Base-by-base conservation (phyloP, 2,888 invertebrate genomes). In the Cepaea hortensis region DNA sequence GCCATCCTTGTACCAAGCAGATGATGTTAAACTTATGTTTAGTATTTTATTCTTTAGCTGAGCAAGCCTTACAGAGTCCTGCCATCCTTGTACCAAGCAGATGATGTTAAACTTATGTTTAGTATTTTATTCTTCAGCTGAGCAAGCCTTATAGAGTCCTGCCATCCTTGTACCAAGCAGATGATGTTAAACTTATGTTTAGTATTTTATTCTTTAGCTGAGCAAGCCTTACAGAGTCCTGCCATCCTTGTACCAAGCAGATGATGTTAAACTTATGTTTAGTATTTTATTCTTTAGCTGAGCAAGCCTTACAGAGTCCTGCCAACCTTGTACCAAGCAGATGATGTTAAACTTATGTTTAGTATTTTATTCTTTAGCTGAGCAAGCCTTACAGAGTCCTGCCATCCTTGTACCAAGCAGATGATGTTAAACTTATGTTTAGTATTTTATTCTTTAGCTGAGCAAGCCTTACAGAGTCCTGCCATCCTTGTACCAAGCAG, bases 261-360 rank as follows among this genome's bases (percentile, higher is more conserved):
- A 55, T 55, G 7, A 55, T 55, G 55, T 55, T 55, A 55, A 35
- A 35, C 35, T 35, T 55, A 55, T 55, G 7, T 55, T 55, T 55
- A 55, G 6, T 55, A 11, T 9, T 55, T 6, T 55, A 55, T 55
- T 55, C 55, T 11, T 9, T 3, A 55, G 55, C 87, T 88, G 46
- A 91, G 90, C 84, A 90, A 91, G 76, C 91, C 93, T 46, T 89
- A 87, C 61, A 68, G 84, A 70, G 93, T 93, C 9, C 90, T 89
- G 11, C 90, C 92, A 77, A 90, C 90, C 15, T 75, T 92, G 75
- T 93, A 92, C 84, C 91, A 93, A 85, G 87, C 91, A 3, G 35
- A 35, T 35, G 35, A 35, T 35, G 35, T 35, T 35, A 35, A 35
- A 35, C 35, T 35, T 35, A 35, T 35, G 35, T 35, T 35, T 35